Percentiles rank a stretch among this genome's conserved stretches.
phyloP scores from a whole-genome alignment of 2,888 invertebrate genomes.

The Agrilus cyanescens region DNA sequence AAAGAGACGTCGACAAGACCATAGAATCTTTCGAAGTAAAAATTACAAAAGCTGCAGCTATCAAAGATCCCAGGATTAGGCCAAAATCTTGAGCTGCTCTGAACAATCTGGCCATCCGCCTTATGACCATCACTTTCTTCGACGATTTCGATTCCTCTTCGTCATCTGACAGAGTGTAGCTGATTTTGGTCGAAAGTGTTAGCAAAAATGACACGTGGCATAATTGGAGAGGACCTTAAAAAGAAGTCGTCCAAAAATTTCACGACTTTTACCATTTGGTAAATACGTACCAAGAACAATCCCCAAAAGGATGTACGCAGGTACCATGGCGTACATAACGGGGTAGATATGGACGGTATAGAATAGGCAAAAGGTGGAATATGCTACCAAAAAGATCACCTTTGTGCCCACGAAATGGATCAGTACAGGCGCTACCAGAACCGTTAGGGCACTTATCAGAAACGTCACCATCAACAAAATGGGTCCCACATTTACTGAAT shows the following conservation, averaged over 20 bases:
- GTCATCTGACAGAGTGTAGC: conserved; percentile 33
- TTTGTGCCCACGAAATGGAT: conserved; percentile 42
- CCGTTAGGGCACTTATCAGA: conserved; percentile 46
- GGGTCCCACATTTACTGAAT: conserved; percentile 38
- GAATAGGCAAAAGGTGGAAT: conserved; percentile 45
- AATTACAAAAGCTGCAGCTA: conserved; percentile 35
- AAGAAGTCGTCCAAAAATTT: no score
- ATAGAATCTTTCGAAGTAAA: conserved; percentile 20
- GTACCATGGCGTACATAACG: conserved; percentile 40
- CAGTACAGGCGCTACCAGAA: conserved; percentile 39
- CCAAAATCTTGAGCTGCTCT: conserved; percentile 47
- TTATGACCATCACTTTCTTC: conserved; percentile 31
- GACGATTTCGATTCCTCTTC: conserved; percentile 31
- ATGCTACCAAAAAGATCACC: conserved; percentile 35
- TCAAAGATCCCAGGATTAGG: conserved; percentile 41
- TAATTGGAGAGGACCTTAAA: conserved; percentile 1
- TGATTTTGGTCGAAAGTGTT: conserved; percentile 35
- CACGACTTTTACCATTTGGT: no score
- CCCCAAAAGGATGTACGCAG: conserved; percentile 45
- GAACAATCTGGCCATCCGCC: conserved; percentile 42
- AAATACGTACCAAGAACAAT: conserved; percentile 37
- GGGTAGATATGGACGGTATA: conserved; percentile 49
- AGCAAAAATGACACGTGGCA: conserved; percentile 32
- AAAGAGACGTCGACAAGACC: no score
- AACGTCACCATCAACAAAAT: conserved; percentile 51